Evolutionary conservation across 2,888 invertebrate species (phyloP).

Genomic region (Eristalis intricaria): DNA sequence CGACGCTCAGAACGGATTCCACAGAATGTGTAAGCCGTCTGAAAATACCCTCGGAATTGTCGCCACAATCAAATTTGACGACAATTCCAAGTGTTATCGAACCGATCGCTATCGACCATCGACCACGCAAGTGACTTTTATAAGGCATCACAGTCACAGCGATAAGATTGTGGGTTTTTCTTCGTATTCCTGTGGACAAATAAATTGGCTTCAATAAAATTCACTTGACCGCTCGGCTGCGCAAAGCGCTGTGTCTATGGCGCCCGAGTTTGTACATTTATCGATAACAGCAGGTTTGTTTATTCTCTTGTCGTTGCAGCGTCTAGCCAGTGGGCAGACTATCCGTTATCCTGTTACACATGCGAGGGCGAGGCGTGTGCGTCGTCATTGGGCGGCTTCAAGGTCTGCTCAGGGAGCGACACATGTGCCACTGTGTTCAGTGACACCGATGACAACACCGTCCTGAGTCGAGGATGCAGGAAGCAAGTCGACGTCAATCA

Average conservation of each 20-base stretch:
- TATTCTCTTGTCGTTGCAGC: conserved; percentile 26
- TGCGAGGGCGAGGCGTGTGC: conserved; percentile 74
- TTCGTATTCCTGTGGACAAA: background rate
- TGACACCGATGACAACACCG: conserved; percentile 52
- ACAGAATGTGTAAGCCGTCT: background rate
- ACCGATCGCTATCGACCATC: background rate
- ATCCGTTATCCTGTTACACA: conserved; percentile 75
- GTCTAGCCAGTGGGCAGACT: conserved; percentile 72
- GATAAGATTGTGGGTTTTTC: conserved; percentile 25
- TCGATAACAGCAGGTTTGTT: background rate
- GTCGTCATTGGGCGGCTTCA: conserved; percentile 67
- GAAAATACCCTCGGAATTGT: background rate
- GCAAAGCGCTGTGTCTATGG: conserved; percentile 19
- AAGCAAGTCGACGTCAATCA: conserved; percentile 49
- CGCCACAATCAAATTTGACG: background rate
- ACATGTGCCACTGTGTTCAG: conserved; percentile 75
- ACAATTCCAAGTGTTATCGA: background rate
- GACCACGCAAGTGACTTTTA: background rate
- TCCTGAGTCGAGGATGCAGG: conserved; percentile 76
- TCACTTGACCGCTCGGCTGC: background rate
- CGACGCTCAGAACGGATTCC: background rate
- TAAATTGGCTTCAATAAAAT: conserved; percentile 1
- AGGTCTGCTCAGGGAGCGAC: conserved; percentile 73
- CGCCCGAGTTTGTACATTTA: conserved; percentile 9
- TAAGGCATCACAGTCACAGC: background rate